Evolutionary conservation across 1,140 invertebrate genomes (phyloP).

Genomic region (Spodoptera frugiperda): DNA sequence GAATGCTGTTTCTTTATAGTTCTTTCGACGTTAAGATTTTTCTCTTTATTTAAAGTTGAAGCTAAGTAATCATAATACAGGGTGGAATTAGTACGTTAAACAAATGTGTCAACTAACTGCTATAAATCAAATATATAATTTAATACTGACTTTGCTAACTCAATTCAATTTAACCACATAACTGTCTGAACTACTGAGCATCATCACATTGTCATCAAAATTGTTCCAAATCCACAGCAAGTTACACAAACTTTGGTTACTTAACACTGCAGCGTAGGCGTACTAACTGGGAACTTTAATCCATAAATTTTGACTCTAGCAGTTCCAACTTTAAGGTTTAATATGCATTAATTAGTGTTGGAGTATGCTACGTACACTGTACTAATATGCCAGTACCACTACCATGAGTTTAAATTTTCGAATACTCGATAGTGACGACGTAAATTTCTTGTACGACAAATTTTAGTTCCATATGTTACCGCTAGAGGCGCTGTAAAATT

Average conservation of each 20-base stretch:
- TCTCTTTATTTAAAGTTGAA: not conserved
- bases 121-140: not conserved
- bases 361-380: too few relatives aligned
- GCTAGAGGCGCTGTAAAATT: too few relatives aligned
- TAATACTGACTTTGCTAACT: not conserved
- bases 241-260: not conserved
- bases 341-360: constrained; percentile 9
- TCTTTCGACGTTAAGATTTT: not conserved
- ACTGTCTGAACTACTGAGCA: too few relatives aligned
- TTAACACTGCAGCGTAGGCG: not conserved
- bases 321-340: constrained; percentile 18
- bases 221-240: too few relatives aligned
- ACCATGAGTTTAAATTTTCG: too few relatives aligned
- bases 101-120: too few relatives aligned
- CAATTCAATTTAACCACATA: not conserved
- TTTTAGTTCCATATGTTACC: too few relatives aligned
- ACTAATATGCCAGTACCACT: too few relatives aligned
- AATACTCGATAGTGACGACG: too few relatives aligned
- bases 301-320: constrained; percentile 4
- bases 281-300: constrained; percentile 7
- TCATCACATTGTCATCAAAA: too few relatives aligned
- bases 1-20: not conserved
- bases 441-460: too few relatives aligned
- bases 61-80: not conserved
- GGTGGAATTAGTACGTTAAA: not conserved